These are phyloP conservation scores for Corythucha ciliata DNA, from an alignment of 2,888 invertebrate species.

Conservation along the genomic window DNA sequence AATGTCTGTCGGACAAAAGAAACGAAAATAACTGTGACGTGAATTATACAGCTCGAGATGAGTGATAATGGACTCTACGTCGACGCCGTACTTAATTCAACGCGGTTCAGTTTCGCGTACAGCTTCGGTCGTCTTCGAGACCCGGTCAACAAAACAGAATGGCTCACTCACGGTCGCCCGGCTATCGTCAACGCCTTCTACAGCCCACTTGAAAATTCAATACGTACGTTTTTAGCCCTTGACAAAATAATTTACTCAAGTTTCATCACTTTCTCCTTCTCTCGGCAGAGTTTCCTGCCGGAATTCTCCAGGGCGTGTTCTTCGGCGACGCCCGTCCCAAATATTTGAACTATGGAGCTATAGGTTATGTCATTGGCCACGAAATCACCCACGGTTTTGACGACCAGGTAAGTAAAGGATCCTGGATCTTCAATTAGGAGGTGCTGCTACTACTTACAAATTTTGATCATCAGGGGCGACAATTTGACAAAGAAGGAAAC, in stretches of 20 bases:
- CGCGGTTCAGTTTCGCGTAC: slow-evolving; percentile 69
- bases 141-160: slow-evolving; percentile 75
- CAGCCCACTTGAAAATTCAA: slow-evolving; percentile 75
- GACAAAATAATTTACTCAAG: background rate
- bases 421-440: background rate
- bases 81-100: slow-evolving; percentile 65
- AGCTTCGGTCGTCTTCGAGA: slow-evolving; percentile 66
- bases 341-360: slow-evolving; percentile 87
- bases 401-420: slow-evolving; percentile 50
- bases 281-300: slow-evolving; percentile 80
- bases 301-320: slow-evolving; percentile 85
- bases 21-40: background rate
- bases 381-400: slow-evolving; percentile 89
- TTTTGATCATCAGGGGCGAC: slow-evolving; percentile 54
- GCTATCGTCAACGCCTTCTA: slow-evolving; percentile 82
- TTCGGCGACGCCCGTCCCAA: slow-evolving; percentile 79
- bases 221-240: slow-evolving; percentile 55
- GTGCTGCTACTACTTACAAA: background rate
- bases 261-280: background rate
- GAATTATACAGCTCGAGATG: slow-evolving; percentile 53
- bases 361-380: slow-evolving; percentile 85
- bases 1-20: no score
- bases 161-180: slow-evolving; percentile 74
- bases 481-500: slow-evolving; percentile 87
- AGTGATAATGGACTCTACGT: slow-evolving; percentile 56